Percentiles rank a stretch among this genome's conserved stretches.
phyloP scores from a whole-genome alignment of 2,113 vertebrate species.

The Pipa parva region DNA sequence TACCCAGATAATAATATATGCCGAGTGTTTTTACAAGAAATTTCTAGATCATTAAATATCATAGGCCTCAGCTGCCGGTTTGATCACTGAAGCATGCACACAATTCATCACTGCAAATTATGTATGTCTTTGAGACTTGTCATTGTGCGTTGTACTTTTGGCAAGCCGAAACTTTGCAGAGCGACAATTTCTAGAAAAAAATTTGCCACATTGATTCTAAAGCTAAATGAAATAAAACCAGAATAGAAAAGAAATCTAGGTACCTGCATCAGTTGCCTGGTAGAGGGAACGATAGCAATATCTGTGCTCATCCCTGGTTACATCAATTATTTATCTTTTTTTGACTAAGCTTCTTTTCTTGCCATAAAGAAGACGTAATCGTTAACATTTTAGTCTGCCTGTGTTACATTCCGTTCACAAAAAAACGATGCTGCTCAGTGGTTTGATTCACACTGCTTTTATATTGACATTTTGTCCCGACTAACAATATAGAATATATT shows the following conservation, averaged over 20 bases:
- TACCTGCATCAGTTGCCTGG: constrained; percentile 48
- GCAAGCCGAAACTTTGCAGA: constrained; percentile 44
- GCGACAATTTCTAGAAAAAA: constrained; percentile 51
- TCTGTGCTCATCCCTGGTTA: constrained; percentile 51
- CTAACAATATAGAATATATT: constrained; percentile 47
- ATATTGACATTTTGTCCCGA: constrained; percentile 54
- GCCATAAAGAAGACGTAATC: constrained; percentile 58
- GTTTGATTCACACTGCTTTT: constrained; percentile 50
- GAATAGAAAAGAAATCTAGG: constrained; percentile 44
- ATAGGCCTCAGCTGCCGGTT: constrained; percentile 73
- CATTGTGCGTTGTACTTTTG: constrained; percentile 51
- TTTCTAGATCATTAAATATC: constrained; percentile 64
- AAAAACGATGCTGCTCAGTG: constrained; percentile 47
- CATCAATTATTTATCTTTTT: constrained; percentile 69
- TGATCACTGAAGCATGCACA: constrained; percentile 63
- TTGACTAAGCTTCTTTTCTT: constrained; percentile 61
- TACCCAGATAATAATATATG: constrained; percentile 54
- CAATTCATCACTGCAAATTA: constrained; percentile 74
- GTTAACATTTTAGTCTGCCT: constrained; percentile 46
- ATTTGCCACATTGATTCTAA: constrained; percentile 45
- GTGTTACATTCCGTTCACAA: constrained; percentile 48
- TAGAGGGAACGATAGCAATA: constrained; percentile 50
- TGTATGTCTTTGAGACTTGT: constrained; percentile 57
- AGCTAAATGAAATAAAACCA: constrained; percentile 48
- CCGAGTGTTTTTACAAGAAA: constrained; percentile 62